Evolutionary conservation across 2,113 vertebrate species (phyloP).

Genomic region (Cardinalis cardinalis): DNA sequence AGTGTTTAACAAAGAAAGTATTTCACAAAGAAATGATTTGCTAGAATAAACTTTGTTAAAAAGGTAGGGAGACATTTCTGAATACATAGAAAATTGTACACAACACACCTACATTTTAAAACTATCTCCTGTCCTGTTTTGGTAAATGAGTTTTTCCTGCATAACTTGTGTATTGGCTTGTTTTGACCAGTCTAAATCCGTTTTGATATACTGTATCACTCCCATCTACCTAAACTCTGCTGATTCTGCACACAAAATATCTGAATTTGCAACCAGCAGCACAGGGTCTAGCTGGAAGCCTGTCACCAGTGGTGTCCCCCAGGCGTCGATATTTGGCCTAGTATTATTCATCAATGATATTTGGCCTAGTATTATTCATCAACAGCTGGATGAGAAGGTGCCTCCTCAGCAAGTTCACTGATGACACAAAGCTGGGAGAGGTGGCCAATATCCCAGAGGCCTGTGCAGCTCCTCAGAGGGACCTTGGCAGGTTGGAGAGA

Average conservation of each 20-base stretch:
- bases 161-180: background rate
- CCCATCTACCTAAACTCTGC: background rate
- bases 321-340: accelerated
- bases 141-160: background rate
- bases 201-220: background rate
- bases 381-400: background rate
- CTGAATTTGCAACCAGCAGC: background rate
- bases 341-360: background rate
- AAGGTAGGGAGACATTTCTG: background rate
- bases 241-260: background rate
- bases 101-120: background rate
- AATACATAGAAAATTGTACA: background rate
- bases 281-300: background rate
- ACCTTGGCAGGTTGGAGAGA: background rate
- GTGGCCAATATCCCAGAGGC: accelerated
- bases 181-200: background rate
- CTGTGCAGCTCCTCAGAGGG: background rate
- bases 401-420: background rate
- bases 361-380: background rate
- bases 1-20: background rate
- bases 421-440: background rate
- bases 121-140: background rate
- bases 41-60: background rate
- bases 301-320: background rate
- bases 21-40: background rate